phyloP scores from a whole-genome alignment of 2,888 invertebrate species.

The Drosophila koepferae region DNA sequence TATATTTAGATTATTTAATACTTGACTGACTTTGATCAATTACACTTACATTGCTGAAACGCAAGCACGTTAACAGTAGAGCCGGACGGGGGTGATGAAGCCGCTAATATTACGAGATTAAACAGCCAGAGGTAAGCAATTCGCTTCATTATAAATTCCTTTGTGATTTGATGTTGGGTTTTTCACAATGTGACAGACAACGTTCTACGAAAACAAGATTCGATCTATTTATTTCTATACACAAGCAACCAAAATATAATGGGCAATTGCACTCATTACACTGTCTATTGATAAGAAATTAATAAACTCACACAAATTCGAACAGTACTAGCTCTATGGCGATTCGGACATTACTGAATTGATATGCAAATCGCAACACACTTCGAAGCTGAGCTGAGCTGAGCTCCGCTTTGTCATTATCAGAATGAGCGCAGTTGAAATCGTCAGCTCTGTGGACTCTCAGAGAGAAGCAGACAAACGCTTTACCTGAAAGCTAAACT shows the following conservation, averaged over 20 bases:
- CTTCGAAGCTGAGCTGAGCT: conserved; percentile 43
- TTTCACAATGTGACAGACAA: conserved; percentile 22
- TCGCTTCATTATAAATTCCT: conserved; percentile 49
- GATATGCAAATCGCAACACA: conserved; percentile 25
- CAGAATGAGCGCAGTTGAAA: conserved; percentile 30
- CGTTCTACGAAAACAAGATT: conserved; percentile 36
- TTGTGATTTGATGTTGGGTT: conserved; percentile 25
- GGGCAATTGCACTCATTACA: conserved; percentile 48
- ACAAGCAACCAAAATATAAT: conserved; percentile 19
- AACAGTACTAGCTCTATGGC: conserved; percentile 31
- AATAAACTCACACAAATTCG: conserved; percentile 10
- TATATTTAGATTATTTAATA: not conserved
- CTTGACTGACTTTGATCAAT: not conserved
- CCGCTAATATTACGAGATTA: conserved; percentile 34
- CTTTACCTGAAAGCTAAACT: conserved; percentile 6
- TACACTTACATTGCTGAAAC: conserved; percentile 56
- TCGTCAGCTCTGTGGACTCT: not conserved
- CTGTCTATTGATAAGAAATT: conserved; percentile 56
- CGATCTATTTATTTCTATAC: conserved; percentile 10
- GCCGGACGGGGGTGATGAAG: conserved; percentile 8
- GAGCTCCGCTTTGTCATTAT: conserved; percentile 49
- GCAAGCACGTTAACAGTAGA: conserved; percentile 26
- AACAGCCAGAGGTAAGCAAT: conserved; percentile 32
- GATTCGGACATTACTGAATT: conserved; percentile 52
- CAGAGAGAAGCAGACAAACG: conserved; percentile 3